Base-by-base conservation (phyloP, 92 coral and sea anemone genomes). In the Diadumene lineata region DNA sequence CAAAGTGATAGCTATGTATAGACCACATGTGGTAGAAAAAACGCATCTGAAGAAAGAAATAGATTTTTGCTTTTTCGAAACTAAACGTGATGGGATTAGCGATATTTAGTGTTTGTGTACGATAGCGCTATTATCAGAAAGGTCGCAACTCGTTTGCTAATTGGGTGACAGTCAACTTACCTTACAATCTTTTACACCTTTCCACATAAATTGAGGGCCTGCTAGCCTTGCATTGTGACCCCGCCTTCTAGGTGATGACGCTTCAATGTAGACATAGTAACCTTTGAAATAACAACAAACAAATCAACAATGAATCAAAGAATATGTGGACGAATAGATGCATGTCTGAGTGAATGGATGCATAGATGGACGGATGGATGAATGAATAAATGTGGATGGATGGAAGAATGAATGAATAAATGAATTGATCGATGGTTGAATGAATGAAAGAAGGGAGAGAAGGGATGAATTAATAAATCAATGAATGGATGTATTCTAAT, bases 141-240 rank as follows among this genome's bases (percentile, higher is more conserved):
- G n/a, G n/a, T n/a, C n/a, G n/a, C n/a, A n/a, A n/a, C n/a, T n/a
- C n/a, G n/a, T n/a, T n/a, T n/a, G n/a, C n/a, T n/a, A n/a, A n/a
- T n/a, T n/a, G n/a, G n/a, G n/a, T n/a, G n/a, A n/a, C n/a, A n/a
- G 17, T 17, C 51, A 44, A 2, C 71, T 17, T 61, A 87, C 97
- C 86, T 76, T 77, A 33, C 97, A 90, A 16, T 70, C 81, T 2
- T 38, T 19, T 17, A 66, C 74, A 22, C 66, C 58, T 43, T 60
- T 71, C 66, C 86, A 80, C 76, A 86, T 83, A 25, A 84, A 79
- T 60, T 79, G 88, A 16, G 97, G 89, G 51, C 97, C 89, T 0
- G 76, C 81, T 23, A 90, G 64, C 1, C 88, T 78, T 0, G 97
- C 97, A 31, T 1, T 80, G 68, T 90, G 85, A 11, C 86, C 86